These are phyloP conservation scores for Prenolepis imparis DNA, from an alignment of 2,888 invertebrate genomes.

Conservation along the genomic window DNA sequence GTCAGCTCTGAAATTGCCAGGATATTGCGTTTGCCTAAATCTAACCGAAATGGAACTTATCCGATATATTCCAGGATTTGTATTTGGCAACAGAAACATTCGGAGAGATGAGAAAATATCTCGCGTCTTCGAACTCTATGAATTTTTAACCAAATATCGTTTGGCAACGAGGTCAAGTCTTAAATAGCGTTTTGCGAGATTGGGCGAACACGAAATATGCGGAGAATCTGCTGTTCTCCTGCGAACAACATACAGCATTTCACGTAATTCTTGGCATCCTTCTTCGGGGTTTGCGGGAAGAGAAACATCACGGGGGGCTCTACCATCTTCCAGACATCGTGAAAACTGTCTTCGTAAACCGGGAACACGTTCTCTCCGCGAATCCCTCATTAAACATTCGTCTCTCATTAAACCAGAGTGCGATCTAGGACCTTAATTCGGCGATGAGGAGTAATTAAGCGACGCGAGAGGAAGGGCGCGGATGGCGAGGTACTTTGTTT, in stretches of 20 bases:
- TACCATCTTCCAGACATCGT: conserved; percentile 66
- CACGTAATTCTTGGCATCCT: conserved; percentile 29
- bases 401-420: conserved; percentile 76
- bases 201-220: not conserved
- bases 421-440: conserved; percentile 78
- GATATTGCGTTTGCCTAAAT: not conserved
- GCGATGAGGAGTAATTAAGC: conserved; percentile 82
- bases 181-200: conserved; percentile 18
- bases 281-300: not conserved
- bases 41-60: not conserved
- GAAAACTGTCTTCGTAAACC: conserved; percentile 69
- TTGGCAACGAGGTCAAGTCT: conserved; percentile 16
- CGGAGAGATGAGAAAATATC: not conserved
- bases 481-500: conserved; percentile 78
- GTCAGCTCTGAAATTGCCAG: not conserved
- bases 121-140: not conserved
- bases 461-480: conserved; percentile 50
- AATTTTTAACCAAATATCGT: conserved; percentile 21
- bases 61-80: not conserved
- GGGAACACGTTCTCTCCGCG: conserved; percentile 46
- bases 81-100: conserved; percentile 2
- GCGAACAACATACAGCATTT: not conserved
- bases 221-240: conserved; percentile 18
- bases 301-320: not conserved
- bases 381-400: conserved; percentile 75